These are phyloP conservation scores for Aphidius colemani DNA, from an alignment of 2,888 invertebrate genomes.

Conservation along the genomic window DNA sequence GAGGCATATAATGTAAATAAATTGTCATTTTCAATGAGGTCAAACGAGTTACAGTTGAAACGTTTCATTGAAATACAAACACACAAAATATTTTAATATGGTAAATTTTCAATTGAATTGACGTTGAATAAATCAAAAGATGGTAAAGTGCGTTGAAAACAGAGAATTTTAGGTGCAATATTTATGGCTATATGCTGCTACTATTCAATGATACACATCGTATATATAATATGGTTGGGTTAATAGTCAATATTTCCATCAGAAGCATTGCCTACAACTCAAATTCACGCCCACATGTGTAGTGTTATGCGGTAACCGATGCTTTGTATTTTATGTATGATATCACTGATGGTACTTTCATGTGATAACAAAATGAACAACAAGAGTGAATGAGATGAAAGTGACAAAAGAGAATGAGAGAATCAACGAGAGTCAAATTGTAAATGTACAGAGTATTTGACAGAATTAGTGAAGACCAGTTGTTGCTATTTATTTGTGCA, in stretches of 20 bases:
- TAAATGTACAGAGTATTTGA: slow-evolving; percentile 57
- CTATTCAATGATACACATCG: slow-evolving; percentile 21
- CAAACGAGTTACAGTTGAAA: too few relatives aligned
- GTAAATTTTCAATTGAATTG: slow-evolving; percentile 4
- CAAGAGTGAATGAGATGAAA: slow-evolving; percentile 18
- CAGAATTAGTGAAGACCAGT: slow-evolving; percentile 56
- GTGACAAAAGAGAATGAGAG: slow-evolving; percentile 31
- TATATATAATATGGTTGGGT: slow-evolving; percentile 26
- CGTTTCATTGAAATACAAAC: too few relatives aligned
- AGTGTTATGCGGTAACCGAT: slow-evolving; percentile 21
- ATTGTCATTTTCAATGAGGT: too few relatives aligned
- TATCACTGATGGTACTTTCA: slow-evolving; percentile 7
- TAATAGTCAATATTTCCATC: slow-evolving; percentile 62
- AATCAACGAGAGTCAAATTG: slow-evolving; percentile 54
- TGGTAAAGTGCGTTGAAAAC: slow-evolving; percentile 18
- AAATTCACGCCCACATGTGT: slow-evolving; percentile 50
- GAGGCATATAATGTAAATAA: too few relatives aligned
- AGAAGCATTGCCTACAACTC: slow-evolving; percentile 59
- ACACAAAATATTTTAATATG: not conserved
- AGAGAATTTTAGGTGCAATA: slow-evolving; percentile 20
- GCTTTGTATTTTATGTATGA: slow-evolving; percentile 14
- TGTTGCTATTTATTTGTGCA: slow-evolving; percentile 61
- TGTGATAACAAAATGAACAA: not conserved
- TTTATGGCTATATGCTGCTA: slow-evolving; percentile 8
- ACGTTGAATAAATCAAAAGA: slow-evolving; percentile 18